Percentiles rank a stretch among this genome's conserved stretches.
phyloP scores from a whole-genome alignment of 2,113 vertebrate species.

The Morphnarchus princeps region DNA sequence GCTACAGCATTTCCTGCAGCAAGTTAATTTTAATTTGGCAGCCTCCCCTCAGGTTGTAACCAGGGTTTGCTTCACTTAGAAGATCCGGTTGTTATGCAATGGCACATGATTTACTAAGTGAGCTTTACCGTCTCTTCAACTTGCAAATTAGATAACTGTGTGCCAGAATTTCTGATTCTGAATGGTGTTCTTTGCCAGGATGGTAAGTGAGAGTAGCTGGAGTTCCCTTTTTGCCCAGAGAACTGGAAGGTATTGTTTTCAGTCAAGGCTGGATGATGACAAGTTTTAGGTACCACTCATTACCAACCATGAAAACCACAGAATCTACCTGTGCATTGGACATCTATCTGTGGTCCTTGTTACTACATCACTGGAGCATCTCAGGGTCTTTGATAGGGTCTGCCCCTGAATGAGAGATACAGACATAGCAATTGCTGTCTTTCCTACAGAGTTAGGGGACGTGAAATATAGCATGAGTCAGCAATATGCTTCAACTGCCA shows the following conservation, averaged over 20 bases:
- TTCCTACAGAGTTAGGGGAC: accelerated
- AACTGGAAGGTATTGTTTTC: neutral
- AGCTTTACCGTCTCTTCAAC: neutral
- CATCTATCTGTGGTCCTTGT: neutral
- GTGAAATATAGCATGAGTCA: accelerated
- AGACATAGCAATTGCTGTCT: neutral
- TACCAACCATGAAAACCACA: neutral
- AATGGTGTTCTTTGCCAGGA: neutral
- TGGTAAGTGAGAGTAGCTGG: neutral
- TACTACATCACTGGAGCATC: neutral
- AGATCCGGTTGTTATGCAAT: neutral
- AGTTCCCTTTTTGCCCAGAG: neutral
- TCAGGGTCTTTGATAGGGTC: neutral
- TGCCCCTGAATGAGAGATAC: neutral
- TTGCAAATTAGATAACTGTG: neutral
- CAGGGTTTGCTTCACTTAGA: neutral
- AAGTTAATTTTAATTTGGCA: neutral
- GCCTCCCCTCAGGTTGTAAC: neutral
- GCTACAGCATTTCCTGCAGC: neutral
- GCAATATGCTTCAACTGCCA: neutral
- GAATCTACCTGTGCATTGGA: neutral
- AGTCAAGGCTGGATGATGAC: neutral
- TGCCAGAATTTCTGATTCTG: neutral
- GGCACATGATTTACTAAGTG: neutral
- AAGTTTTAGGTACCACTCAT: neutral